These are phyloP conservation scores for Atta texana DNA, from an alignment of 1,140 invertebrate genomes.

Conservation along the genomic window DNA sequence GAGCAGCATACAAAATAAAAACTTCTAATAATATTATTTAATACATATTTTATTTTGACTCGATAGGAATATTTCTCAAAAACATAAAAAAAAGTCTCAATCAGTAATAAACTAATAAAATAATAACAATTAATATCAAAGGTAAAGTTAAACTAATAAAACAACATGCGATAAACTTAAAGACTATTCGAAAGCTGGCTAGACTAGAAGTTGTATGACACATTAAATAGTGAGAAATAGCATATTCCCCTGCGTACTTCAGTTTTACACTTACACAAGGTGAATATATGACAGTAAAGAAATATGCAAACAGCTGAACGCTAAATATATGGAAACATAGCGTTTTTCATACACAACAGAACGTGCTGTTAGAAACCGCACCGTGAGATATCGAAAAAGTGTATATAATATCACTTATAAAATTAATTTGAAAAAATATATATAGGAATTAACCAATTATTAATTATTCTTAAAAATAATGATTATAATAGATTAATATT, in stretches of 20 bases:
- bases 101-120: neutral
- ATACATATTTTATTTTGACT: neutral
- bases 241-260: neutral
- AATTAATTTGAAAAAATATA: neutral
- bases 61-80: neutral
- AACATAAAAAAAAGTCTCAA: neutral
- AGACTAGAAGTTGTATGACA: neutral
- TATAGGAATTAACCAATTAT: neutral
- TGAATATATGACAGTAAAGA: slow-evolving; percentile 33
- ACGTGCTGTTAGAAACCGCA: neutral
- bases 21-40: neutral
- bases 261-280: slow-evolving; percentile 1
- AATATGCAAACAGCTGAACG: neutral
- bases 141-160: slow-evolving; percentile 2
- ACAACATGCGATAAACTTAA: neutral
- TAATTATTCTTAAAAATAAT: neutral
- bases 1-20: neutral
- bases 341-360: neutral
- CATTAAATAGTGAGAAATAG: slow-evolving; percentile 14
- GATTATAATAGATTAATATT: neutral
- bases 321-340: neutral
- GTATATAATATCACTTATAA: neutral
- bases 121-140: neutral
- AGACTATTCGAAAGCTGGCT: neutral
- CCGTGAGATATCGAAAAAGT: neutral